phyloP scores from a whole-genome alignment of 2,797 vertebrate species.

The Channa striata region DNA sequence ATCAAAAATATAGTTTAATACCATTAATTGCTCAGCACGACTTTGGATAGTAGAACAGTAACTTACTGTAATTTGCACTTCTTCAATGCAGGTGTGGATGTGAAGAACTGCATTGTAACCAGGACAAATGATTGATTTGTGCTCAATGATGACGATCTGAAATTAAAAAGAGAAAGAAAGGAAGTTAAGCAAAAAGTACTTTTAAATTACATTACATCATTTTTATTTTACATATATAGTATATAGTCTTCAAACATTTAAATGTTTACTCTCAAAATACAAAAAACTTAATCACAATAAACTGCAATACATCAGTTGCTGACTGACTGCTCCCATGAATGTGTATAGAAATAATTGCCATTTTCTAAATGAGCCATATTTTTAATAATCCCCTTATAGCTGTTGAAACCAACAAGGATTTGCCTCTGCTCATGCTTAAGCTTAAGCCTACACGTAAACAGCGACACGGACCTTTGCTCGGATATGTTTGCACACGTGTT shows the following conservation, averaged over 20 bases:
- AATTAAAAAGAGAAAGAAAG: slow-evolving; percentile 40
- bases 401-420: too few relatives aligned
- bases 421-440: too few relatives aligned
- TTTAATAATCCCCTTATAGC: too few relatives aligned
- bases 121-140: slow-evolving; percentile 99
- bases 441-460: too few relatives aligned
- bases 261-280: too few relatives aligned
- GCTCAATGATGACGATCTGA: slow-evolving; percentile 99
- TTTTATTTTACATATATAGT: neutral
- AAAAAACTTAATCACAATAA: neutral
- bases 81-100: slow-evolving; percentile 99
- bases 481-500: too few relatives aligned
- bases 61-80: slow-evolving; percentile 98
- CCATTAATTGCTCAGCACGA: neutral
- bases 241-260: neutral
- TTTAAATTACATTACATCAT: too few relatives aligned
- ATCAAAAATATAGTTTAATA: neutral
- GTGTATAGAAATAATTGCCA: too few relatives aligned
- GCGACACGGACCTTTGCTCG: too few relatives aligned
- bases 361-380: too few relatives aligned
- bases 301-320: neutral
- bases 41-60: rapidly evolving
- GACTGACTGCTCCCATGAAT: too few relatives aligned
- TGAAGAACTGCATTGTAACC: slow-evolving; percentile 99
- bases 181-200: neutral